A percentile compares a stretch with the other conserved stretches of the same genome.
Evolutionary conservation across 2,888 invertebrate species (phyloP).

Genomic region (Pimpla rufipes): DNA sequence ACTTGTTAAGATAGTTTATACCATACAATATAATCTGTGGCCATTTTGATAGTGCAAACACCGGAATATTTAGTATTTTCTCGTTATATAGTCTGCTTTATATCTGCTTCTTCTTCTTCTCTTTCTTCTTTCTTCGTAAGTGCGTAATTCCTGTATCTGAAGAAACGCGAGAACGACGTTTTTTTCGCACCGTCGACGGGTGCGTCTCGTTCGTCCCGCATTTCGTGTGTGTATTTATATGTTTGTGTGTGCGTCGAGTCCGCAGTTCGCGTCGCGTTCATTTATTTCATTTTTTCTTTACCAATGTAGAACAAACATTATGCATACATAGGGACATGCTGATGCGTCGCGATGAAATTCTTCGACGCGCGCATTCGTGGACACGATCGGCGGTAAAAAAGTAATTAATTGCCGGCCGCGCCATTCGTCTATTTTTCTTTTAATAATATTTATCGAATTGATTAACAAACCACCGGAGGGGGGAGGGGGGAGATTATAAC

Average conservation of each 20-base stretch:
- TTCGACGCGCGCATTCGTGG: conserved; percentile 16
- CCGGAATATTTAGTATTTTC: conserved; percentile 34
- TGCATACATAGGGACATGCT: conserved; percentile 22
- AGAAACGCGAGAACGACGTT: conserved; percentile 51
- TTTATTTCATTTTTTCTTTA: conserved; percentile 7
- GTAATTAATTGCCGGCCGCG: conserved; percentile 32
- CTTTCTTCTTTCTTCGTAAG: conserved; percentile 25
- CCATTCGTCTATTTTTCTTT: conserved; percentile 17
- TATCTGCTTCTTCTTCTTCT: conserved; percentile 10
- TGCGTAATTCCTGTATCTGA: conserved; percentile 59
- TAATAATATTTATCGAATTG: conserved; percentile 38
- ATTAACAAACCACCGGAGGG: conserved; percentile 39
- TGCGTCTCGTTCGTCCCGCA: conserved; percentile 7
- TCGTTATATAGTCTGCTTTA: conserved; percentile 34
- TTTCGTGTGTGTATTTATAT: conserved; percentile 6
- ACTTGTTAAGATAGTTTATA: conserved; percentile 45
- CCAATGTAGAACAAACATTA: conserved; percentile 14
- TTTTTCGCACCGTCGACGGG: not conserved
- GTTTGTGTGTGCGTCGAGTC: conserved; percentile 4
- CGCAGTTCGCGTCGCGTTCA: not conserved
- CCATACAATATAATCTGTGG: conserved; percentile 65
- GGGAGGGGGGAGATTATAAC: not conserved
- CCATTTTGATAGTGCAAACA: conserved; percentile 66
- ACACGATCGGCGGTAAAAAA: conserved; percentile 48
- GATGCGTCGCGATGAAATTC: conserved; percentile 28